A percentile compares a stretch with the other conserved stretches of the same genome.
phyloP scores from a whole-genome alignment of 2,797 vertebrate species.

The Hypotaenidia okinawae region DNA sequence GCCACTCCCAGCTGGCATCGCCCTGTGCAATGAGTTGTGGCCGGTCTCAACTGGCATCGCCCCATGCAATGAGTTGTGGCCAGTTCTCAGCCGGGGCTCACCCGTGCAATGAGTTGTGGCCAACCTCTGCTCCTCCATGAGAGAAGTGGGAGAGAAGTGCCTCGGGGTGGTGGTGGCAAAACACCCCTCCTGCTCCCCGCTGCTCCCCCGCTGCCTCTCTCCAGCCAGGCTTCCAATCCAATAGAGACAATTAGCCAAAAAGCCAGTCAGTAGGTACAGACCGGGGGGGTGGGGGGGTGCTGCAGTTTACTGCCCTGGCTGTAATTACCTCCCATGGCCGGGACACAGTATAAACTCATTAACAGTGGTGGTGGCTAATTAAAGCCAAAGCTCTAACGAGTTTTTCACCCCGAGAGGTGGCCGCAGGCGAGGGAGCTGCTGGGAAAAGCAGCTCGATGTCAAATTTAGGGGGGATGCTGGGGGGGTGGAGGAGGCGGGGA shows the following conservation, averaged over 20 bases:
- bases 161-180: neutral
- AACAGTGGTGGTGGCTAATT: slow-evolving; percentile 15
- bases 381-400: neutral
- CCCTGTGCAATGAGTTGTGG: no score
- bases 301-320: slow-evolving; percentile 10
- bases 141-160: no score
- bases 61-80: no score
- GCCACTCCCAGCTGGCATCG: no score
- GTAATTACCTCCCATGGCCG: slow-evolving; percentile 16
- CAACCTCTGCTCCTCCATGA: no score
- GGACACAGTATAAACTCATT: slow-evolving; percentile 16
- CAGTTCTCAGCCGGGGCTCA: no score
- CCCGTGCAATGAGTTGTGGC: neutral
- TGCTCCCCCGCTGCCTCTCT: rapidly evolving
- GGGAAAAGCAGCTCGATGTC: neutral
- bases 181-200: neutral
- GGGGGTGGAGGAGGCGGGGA: no score
- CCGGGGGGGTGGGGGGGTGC: neutral
- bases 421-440: neutral
- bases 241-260: neutral
- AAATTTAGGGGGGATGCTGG: neutral
- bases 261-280: slow-evolving; percentile 3
- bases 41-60: no score
- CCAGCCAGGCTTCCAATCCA: neutral
- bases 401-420: neutral